Base-by-base conservation (phyloP, 2,888 invertebrate genomes). In the Oxyteleia sp. region DNA sequence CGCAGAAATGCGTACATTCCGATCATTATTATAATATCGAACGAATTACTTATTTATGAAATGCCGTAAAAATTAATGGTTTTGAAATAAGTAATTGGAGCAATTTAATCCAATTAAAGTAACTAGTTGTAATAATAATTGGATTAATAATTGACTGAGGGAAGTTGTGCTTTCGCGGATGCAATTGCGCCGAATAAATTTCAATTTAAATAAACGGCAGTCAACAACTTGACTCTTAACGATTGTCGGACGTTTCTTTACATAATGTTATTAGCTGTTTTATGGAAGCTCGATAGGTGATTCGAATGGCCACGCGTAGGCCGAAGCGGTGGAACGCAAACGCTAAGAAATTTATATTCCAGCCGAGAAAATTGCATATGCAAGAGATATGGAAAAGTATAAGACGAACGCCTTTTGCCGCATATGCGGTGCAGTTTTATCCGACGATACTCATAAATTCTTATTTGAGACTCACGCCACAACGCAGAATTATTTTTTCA, bases 181-280 rank as follows among this genome's bases (percentile, higher is more conserved):
- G n/a, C 55, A 1, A 20, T 43, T 55, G 26, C 49, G 5, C 59
- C 51, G 20, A 29, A 7, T 64, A 57, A 41, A 61, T 61, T 66
- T 51, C 16, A 79, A 18, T 43, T 43, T 49, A 72, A 85, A 75
- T 76, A 79, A 75, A 66, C 64, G 41, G 61, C 71, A 81, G 79
- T 82, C 82, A 78, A 76, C 79, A 83, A 75, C 69, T 84, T 66
- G 76, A 76, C 57, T 38, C 57, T 83, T 85, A 84, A 85, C 57
- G 84, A 72, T 66, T 76, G 51, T 78, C 78, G 43, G 75, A 66
- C 64, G 72, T 78, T 79, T 84, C 79, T 86, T 76, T 82, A 85
- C 69, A 74, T 76, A 75, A 82, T 80, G 76, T 85, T 85, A 86
- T 85, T 84, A 80, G 79, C 71, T 43, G 75, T 80, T 85, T 83